Evolutionary conservation across 2,797 vertebrate genomes (phyloP).

Genomic region (Phataginus tricuspis): DNA sequence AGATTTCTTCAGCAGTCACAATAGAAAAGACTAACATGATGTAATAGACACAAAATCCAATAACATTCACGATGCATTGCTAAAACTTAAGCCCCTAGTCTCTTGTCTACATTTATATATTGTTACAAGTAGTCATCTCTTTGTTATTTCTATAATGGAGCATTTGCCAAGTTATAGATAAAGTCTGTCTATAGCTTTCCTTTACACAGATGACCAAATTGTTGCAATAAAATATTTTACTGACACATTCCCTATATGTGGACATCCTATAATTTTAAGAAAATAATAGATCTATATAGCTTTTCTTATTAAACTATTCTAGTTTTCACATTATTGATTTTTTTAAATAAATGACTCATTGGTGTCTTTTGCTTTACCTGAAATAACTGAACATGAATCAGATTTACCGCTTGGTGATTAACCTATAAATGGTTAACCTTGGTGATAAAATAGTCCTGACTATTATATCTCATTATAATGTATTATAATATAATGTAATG

Average conservation of each 20-base stretch:
- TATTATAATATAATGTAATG: neutral
- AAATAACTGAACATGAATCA: neutral
- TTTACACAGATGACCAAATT: neutral
- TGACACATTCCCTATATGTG: neutral
- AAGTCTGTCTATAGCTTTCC: neutral
- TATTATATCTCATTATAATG: neutral
- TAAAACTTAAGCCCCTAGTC: neutral
- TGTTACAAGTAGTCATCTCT: neutral
- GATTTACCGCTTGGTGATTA: constrained; percentile 34
- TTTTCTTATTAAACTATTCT: neutral
- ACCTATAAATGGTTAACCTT: neutral
- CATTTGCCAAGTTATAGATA: neutral
- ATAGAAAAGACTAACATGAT: neutral
- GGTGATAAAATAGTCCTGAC: neutral
- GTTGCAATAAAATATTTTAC: neutral
- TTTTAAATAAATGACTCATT: constrained; percentile 5
- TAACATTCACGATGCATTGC: neutral
- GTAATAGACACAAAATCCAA: neutral
- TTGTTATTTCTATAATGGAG: neutral
- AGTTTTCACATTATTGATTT: neutral
- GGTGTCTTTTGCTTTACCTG: neutral
- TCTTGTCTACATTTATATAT: neutral
- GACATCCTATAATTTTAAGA: neutral
- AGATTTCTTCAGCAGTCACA: neutral
- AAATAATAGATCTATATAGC: neutral